phyloP scores from a whole-genome alignment of 2,113 vertebrate species.

The Thamnophis sirtalis region DNA sequence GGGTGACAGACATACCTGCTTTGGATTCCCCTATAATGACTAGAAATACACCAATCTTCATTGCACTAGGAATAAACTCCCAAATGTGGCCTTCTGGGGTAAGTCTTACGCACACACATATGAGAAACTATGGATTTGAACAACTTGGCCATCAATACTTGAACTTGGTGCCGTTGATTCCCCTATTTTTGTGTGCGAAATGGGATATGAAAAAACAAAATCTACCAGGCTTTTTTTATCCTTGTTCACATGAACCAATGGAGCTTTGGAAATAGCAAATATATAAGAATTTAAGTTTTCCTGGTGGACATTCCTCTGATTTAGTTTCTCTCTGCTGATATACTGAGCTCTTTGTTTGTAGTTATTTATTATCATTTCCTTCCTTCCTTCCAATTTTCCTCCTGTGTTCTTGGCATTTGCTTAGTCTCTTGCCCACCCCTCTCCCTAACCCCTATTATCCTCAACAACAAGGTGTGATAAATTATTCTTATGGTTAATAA shows the following conservation, averaged over 20 bases:
- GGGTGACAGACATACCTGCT: background rate
- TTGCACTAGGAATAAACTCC: background rate
- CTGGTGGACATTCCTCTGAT: background rate
- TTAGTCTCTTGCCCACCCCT: background rate
- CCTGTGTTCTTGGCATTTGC: background rate
- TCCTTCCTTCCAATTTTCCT: background rate
- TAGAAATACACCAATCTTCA: background rate
- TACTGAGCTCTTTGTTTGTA: background rate
- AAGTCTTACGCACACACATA: background rate
- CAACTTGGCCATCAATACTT: background rate
- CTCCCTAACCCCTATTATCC: background rate
- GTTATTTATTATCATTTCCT: background rate
- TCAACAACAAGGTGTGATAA: background rate
- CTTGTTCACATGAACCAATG: background rate
- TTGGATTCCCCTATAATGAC: background rate
- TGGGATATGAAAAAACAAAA: background rate
- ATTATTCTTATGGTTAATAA: background rate
- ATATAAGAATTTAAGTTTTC: background rate
- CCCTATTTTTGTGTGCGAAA: background rate
- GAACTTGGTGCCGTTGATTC: background rate
- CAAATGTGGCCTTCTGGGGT: background rate
- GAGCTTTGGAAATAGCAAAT: background rate
- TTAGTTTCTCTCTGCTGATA: background rate
- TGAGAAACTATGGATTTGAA: background rate
- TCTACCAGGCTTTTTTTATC: background rate